phyloP scores from a whole-genome alignment of 2,113 vertebrate species.

The Pagrus major region DNA sequence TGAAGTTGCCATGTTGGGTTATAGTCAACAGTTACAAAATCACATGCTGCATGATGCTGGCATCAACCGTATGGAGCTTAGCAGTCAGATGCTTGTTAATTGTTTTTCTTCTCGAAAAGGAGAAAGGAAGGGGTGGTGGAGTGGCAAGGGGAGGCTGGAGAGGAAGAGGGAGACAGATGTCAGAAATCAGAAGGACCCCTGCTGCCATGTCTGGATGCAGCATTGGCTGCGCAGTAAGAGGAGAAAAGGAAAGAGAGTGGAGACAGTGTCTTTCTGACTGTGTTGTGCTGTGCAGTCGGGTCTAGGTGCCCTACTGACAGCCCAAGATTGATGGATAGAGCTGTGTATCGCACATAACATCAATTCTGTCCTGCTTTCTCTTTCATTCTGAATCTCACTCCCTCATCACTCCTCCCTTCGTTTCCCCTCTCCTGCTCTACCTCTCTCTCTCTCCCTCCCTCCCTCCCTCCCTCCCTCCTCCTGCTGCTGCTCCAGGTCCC shows the following conservation, averaged over 20 bases:
- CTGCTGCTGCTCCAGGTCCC: constrained; percentile 60
- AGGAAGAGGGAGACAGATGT: constrained; percentile 49
- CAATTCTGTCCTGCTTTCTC: constrained; percentile 76
- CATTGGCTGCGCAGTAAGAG: constrained; percentile 53
- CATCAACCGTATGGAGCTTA: constrained; percentile 66
- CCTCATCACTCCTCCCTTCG: constrained; percentile 62
- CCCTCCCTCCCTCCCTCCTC: constrained; percentile 18
- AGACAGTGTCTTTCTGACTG: constrained; percentile 56
- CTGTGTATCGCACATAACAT: constrained; percentile 70
- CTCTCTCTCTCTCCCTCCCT: constrained; percentile 12
- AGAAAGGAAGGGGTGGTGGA: constrained; percentile 8
- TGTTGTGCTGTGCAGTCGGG: constrained; percentile 58
- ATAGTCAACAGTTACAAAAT: constrained; percentile 21
- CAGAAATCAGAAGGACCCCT: constrained; percentile 72
- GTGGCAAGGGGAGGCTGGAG: constrained; percentile 22
- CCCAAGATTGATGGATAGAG: constrained; percentile 71
- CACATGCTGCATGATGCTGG: constrained; percentile 55
- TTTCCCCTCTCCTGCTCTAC: constrained; percentile 35
- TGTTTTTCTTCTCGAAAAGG: constrained; percentile 53
- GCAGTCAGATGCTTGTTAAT: constrained; percentile 69
- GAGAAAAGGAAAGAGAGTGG: constrained; percentile 35
- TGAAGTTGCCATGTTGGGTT: constrained; percentile 65
- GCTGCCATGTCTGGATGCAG: constrained; percentile 65
- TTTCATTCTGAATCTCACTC: constrained; percentile 68
- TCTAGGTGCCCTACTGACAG: constrained; percentile 59